phyloP scores from a whole-genome alignment of 2,888 invertebrate species.

The Diaphora mendica region DNA sequence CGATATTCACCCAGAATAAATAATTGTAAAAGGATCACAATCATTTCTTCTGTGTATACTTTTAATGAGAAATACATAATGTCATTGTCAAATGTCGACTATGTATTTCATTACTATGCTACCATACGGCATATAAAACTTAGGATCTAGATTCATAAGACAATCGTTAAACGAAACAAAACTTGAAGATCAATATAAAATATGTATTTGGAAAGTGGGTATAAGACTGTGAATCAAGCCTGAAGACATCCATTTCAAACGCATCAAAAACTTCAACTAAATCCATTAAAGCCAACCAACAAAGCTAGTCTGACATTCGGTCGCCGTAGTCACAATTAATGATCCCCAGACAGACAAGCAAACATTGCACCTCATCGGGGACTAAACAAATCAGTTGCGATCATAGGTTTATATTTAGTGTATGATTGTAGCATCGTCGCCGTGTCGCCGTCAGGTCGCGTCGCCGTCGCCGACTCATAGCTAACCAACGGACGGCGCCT shows the following conservation, averaged over 20 bases:
- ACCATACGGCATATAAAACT: too few species aligned
- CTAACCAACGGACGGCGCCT: constrained; percentile 48
- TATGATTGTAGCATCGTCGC: constrained; percentile 18
- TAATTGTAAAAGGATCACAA: too few species aligned
- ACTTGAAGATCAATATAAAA: too few species aligned
- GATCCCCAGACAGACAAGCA: constrained; percentile 22
- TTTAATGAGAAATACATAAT: too few species aligned
- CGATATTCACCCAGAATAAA: too few species aligned
- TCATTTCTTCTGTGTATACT: too few species aligned
- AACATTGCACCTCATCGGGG: constrained; percentile 21
- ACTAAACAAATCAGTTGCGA: constrained; percentile 31
- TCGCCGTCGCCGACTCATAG: constrained; percentile 42
- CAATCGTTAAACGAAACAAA: neutral
- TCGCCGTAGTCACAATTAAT: constrained; percentile 14
- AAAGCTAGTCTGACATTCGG: constrained; percentile 12
- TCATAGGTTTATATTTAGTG: constrained; percentile 49
- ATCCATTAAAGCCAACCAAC: constrained; percentile 4
- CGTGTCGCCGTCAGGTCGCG: constrained; percentile 35
- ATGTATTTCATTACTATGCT: too few species aligned
- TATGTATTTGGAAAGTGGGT: too few species aligned
- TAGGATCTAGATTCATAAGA: too few species aligned
- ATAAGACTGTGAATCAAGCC: neutral
- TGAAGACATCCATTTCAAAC: neutral
- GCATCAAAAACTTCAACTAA: constrained; percentile 6
- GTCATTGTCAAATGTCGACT: too few species aligned